These are phyloP conservation scores for Diplosoma virens DNA, from an alignment of 23 tunicate species.

Conservation along the genomic window DNA sequence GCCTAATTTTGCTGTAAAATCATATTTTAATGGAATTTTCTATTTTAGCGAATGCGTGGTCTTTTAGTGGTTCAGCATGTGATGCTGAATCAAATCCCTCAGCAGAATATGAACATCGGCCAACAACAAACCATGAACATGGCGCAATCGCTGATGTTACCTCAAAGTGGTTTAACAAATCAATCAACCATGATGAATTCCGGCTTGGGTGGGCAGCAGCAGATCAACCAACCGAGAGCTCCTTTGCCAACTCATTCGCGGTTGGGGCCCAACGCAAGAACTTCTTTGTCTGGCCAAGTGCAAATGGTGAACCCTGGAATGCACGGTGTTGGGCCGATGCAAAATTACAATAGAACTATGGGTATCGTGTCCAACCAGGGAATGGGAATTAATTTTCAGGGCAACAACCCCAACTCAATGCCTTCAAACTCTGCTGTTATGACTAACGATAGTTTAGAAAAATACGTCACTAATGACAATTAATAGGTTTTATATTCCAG, in stretches of 20 bases:
- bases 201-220: conserved; percentile 46
- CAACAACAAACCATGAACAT: too few species aligned
- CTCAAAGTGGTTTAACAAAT: conserved; percentile 31
- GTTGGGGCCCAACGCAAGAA: conserved; percentile 27
- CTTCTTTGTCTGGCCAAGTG: conserved; percentile 31
- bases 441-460: conserved; percentile 37
- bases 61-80: too few species aligned
- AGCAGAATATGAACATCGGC: conserved; percentile 5
- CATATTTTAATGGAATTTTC: too few species aligned
- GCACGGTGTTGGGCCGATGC: conserved; percentile 2
- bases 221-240: conserved; percentile 37
- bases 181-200: conserved; percentile 4
- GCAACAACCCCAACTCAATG: conserved; percentile 19
- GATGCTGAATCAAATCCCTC: too few species aligned
- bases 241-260: conserved; percentile 62
- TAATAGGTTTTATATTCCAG: background rate
- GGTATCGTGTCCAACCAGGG: conserved; percentile 2
- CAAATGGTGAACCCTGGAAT: conserved; percentile 36
- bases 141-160: conserved; percentile 43
- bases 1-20: too few species aligned
- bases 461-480: conserved; percentile 57
- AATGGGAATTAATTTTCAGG: conserved; percentile 21
- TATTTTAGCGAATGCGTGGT: too few species aligned
- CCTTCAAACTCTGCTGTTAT: conserved; percentile 16
- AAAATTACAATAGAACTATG: conserved; percentile 38